Evolutionary conservation across 2,113 vertebrate genomes (phyloP).

Genomic region (Pituophis catenifer): DNA sequence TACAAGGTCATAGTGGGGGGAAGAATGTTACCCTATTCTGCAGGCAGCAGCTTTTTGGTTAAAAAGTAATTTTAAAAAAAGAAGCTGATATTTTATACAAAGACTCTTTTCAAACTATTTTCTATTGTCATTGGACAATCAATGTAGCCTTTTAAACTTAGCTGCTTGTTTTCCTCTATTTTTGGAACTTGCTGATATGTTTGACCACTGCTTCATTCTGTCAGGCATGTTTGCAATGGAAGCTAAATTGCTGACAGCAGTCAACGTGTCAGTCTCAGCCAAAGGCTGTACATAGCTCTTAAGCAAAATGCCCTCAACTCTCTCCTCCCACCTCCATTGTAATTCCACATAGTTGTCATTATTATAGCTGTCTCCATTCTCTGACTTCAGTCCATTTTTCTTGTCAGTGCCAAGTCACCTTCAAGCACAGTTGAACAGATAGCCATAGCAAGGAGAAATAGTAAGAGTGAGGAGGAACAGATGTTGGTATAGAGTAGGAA

Average conservation of each 20-base stretch:
- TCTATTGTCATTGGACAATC: not conserved
- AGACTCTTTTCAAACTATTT: not conserved
- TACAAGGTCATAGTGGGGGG: not conserved
- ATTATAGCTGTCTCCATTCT: not conserved
- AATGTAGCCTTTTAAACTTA: not conserved
- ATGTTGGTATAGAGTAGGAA: not conserved
- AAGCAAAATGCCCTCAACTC: not conserved
- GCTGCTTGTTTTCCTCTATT: not conserved
- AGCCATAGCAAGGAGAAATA: not conserved
- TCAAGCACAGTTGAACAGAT: not conserved
- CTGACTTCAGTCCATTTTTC: not conserved
- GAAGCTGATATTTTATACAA: not conserved
- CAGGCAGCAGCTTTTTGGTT: not conserved
- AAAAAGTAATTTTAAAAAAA: not conserved
- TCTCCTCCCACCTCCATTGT: not conserved
- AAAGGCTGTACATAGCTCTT: not conserved
- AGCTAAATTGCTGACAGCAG: not conserved
- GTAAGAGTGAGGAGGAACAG: not conserved
- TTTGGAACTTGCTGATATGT: not conserved
- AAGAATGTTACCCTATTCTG: not conserved
- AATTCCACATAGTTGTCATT: not conserved
- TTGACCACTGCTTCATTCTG: not conserved
- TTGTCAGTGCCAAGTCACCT: not conserved
- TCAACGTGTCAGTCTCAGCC: not conserved
- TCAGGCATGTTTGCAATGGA: not conserved